These are phyloP conservation scores for Zaprionus africanus DNA, from an alignment of 1,140 invertebrate species.

Conservation along the genomic window DNA sequence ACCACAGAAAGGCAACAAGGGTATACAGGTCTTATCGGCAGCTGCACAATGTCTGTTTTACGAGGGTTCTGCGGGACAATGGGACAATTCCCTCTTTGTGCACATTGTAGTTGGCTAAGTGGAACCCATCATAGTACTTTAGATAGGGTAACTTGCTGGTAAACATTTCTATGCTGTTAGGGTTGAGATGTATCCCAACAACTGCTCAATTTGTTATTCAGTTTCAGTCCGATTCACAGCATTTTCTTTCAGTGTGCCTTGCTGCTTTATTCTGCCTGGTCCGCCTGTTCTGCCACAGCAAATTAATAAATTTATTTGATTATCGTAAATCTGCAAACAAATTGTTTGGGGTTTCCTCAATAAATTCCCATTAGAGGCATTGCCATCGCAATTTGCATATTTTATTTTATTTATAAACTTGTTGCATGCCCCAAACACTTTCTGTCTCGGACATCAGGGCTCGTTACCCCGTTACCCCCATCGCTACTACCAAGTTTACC, in stretches of 20 bases:
- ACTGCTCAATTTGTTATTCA: background rate
- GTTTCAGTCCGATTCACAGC: background rate
- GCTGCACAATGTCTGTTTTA: slow-evolving; percentile 35
- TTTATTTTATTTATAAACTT: slow-evolving; percentile 56
- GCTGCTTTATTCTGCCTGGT: too few species aligned
- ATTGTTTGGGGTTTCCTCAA: slow-evolving; percentile 26
- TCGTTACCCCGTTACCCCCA: background rate
- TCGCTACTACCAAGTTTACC: background rate
- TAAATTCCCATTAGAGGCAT: slow-evolving; percentile 51
- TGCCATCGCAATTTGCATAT: slow-evolving; percentile 39
- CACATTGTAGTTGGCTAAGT: slow-evolving; percentile 14
- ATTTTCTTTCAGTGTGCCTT: background rate
- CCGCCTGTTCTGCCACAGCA: background rate
- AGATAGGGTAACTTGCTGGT: too few species aligned
- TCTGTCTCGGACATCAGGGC: background rate
- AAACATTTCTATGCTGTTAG: background rate
- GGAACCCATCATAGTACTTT: too few species aligned
- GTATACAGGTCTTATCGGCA: slow-evolving; percentile 18
- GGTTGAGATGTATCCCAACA: too few species aligned
- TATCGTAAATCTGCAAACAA: slow-evolving; percentile 3
- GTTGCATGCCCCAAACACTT: slow-evolving; percentile 39
- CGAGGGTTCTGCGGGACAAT: background rate
- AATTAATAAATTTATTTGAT: slow-evolving; percentile 8
- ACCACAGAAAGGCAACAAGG: background rate
- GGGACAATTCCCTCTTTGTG: slow-evolving; percentile 20